Evolutionary conservation across 1,140 invertebrate species (phyloP).

Genomic region (Tribolium castaneum): DNA sequence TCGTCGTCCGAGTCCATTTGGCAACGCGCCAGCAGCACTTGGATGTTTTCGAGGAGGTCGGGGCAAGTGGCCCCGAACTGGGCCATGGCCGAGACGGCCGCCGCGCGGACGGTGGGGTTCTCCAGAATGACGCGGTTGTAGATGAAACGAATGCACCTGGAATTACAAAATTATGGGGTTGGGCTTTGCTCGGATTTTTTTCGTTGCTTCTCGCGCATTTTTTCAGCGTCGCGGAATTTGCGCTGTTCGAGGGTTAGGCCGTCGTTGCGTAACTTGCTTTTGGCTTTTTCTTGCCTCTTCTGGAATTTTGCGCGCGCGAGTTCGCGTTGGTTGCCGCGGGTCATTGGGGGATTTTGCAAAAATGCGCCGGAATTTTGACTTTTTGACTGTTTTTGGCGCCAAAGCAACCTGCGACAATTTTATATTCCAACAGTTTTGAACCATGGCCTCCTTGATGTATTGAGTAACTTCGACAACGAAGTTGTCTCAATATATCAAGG

Average conservation of each 20-base stretch:
- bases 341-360: neutral
- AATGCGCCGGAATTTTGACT: too few species aligned
- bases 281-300: neutral
- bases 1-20: slow-evolving; percentile 98
- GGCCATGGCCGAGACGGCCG: slow-evolving; percentile 96
- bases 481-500: too few species aligned
- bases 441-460: too few species aligned
- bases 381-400: too few species aligned
- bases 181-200: neutral
- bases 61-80: slow-evolving; percentile 98
- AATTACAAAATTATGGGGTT: slow-evolving; percentile 38
- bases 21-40: slow-evolving; percentile 85
- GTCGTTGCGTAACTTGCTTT: neutral
- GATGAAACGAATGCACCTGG: slow-evolving; percentile 95
- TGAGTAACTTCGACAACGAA: too few species aligned
- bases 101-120: slow-evolving; percentile 92
- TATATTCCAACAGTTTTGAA: too few species aligned
- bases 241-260: neutral
- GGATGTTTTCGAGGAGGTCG: slow-evolving; percentile 88
- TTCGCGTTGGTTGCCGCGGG: neutral
- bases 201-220: neutral
- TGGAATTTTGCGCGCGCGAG: neutral
- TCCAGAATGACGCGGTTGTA: slow-evolving; percentile 99
- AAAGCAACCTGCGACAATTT: too few species aligned
- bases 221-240: neutral